Evolutionary conservation across 2,888 invertebrate species (phyloP).

Genomic region (Zaprionus lineosus): DNA sequence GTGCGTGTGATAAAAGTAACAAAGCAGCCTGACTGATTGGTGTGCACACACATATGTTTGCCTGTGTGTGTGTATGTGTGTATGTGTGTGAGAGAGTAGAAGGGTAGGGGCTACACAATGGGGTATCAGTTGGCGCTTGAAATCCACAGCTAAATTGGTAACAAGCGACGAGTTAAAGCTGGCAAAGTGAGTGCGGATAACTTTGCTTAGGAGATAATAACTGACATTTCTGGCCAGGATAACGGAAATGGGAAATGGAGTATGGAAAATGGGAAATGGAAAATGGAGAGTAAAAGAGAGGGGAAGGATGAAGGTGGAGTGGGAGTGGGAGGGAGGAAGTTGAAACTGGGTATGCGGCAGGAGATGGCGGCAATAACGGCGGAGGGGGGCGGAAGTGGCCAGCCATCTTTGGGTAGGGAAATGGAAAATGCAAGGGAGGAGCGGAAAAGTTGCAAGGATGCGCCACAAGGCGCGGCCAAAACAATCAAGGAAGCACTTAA

Average conservation of each 20-base stretch:
- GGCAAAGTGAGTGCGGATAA: constrained; percentile 21
- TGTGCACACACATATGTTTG: background rate
- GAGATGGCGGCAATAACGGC: too few relatives aligned
- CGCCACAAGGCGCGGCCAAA: constrained; percentile 52
- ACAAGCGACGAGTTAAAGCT: constrained; percentile 40
- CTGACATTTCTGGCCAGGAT: background rate
- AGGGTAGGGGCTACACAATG: constrained; percentile 29
- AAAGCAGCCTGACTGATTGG: constrained; percentile 20
- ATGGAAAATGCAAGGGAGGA: constrained; percentile 9
- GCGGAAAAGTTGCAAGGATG: constrained; percentile 23
- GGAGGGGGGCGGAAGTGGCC: too few relatives aligned
- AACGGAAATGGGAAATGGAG: too few relatives aligned
- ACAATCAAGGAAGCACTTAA: constrained; percentile 78
- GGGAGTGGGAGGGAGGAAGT: too few relatives aligned
- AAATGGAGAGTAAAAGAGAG: too few relatives aligned
- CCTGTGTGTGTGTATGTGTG: background rate
- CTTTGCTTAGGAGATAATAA: constrained; percentile 46
- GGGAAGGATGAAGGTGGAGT: constrained; percentile 8
- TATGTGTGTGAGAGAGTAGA: background rate
- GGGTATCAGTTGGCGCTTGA: constrained; percentile 30
- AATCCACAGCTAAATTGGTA: constrained; percentile 64
- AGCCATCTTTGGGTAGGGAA: too few relatives aligned
- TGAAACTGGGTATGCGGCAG: too few relatives aligned
- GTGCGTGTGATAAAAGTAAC: constrained; percentile 30
- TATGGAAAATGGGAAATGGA: background rate